Conservation (phyloP, 1,140 invertebrate species). For the Venturia canescens region DNA sequence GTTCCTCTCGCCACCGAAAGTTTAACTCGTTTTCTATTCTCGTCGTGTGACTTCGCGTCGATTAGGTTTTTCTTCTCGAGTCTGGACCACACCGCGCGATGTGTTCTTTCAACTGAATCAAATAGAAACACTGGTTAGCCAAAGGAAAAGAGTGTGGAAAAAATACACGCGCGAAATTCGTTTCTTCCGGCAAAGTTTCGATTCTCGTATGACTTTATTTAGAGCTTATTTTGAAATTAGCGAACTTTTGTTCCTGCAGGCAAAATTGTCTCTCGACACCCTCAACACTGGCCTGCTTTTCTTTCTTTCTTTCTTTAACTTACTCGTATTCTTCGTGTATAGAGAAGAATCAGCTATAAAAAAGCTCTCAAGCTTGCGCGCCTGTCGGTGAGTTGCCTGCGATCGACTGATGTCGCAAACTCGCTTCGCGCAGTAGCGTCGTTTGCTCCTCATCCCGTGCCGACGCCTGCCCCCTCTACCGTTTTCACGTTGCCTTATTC, state of each 20-base stretch:
- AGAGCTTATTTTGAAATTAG: neutral
- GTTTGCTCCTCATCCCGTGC: slow-evolving; percentile 36
- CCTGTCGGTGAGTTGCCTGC: slow-evolving; percentile 57
- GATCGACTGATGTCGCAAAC: slow-evolving; percentile 64
- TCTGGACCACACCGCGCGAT: slow-evolving; percentile 21
- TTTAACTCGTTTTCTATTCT: slow-evolving; percentile 34
- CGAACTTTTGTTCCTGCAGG: no score
- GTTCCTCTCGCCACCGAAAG: no score
- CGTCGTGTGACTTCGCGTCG: neutral
- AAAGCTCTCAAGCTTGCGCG: slow-evolving; percentile 45
- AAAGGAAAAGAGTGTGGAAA: neutral
- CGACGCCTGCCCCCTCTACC: slow-evolving; percentile 44
- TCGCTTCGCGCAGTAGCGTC: slow-evolving; percentile 55
- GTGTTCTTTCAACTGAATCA: neutral
- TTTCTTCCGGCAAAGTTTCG: neutral
- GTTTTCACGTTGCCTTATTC: slow-evolving; percentile 3
- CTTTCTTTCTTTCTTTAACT: neutral
- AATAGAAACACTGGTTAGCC: neutral
- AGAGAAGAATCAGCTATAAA: slow-evolving; percentile 15
- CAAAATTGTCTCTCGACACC: neutral
- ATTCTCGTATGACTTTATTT: neutral
- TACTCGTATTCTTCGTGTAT: neutral
- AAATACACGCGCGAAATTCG: slow-evolving; percentile 30
- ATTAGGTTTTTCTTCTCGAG: neutral
- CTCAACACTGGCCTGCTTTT: neutral